Evolutionary conservation across 2,888 invertebrate genomes (phyloP).

Genomic region (Eurois occulta): DNA sequence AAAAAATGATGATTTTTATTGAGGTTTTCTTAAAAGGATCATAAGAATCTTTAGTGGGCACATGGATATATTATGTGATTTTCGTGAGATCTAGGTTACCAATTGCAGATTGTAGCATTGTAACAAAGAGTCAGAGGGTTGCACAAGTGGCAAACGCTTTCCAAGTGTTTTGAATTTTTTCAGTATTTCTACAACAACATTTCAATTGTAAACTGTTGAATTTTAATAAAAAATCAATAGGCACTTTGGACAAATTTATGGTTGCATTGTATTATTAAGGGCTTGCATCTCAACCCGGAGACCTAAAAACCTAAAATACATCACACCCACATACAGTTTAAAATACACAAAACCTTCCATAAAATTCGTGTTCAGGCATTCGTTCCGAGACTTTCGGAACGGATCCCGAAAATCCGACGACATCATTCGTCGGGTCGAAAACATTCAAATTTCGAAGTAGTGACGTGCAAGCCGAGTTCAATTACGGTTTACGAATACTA

Average conservation of each 20-base stretch:
- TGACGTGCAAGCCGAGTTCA: conserved; percentile 52
- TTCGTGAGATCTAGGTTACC: not conserved
- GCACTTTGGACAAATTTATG: not conserved
- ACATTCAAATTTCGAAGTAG: conserved; percentile 21
- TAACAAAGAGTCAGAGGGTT: not conserved
- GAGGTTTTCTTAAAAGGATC: no score
- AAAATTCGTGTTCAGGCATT: conserved; percentile 47
- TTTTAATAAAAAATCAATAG: not conserved
- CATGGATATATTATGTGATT: not conserved
- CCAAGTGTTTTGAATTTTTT: not conserved
- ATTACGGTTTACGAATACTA: conserved; percentile 60
- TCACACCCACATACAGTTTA: conserved; percentile 14
- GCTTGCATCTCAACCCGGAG: not conserved
- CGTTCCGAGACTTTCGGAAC: conserved; percentile 31
- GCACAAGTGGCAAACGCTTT: not conserved
- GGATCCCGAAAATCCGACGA: conserved; percentile 42
- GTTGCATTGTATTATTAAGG: not conserved
- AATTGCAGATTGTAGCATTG: not conserved
- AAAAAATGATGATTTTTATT: not conserved
- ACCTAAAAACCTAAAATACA: conserved; percentile 13
- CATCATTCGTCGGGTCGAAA: conserved; percentile 37
- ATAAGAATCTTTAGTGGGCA: no score
- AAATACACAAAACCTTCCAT: conserved; percentile 38
- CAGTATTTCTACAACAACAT: not conserved
- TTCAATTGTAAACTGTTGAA: not conserved